Evolutionary conservation across 2,113 vertebrate species (phyloP).

Genomic region (Cebidichthys violaceus): DNA sequence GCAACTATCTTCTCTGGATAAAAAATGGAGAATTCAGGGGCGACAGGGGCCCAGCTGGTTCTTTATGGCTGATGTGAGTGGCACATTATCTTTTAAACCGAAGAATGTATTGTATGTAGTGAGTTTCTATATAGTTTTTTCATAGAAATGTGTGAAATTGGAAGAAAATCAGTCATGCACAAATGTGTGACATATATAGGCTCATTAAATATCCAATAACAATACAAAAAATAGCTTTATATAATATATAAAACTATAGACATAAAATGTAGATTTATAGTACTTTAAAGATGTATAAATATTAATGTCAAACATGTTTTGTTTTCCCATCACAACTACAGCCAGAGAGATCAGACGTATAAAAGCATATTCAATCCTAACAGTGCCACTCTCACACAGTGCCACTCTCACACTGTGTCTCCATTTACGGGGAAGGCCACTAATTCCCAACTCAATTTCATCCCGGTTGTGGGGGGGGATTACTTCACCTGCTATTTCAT

Average conservation of each 20-base stretch:
- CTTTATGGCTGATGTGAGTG: neutral
- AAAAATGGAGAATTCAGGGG: constrained; percentile 35
- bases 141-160: neutral
- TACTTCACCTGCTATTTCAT: constrained; percentile 60
- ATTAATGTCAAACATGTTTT: constrained; percentile 20
- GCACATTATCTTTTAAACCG: neutral
- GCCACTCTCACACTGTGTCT: constrained; percentile 12
- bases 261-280: neutral
- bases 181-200: neutral
- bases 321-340: constrained; percentile 27
- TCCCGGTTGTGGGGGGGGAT: constrained; percentile 21
- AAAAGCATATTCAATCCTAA: constrained; percentile 17
- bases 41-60: neutral
- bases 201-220: neutral
- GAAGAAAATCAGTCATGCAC: neutral
- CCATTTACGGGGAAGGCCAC: constrained; percentile 2
- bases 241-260: too few species aligned
- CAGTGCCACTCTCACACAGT: too few species aligned
- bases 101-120: neutral
- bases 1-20: constrained; percentile 36
- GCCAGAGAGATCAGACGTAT: constrained; percentile 3
- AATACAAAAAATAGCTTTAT: neutral
- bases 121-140: too few species aligned
- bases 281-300: constrained; percentile 3
- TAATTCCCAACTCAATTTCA: constrained; percentile 26